These are phyloP conservation scores for Manacus vitellinus DNA, from an alignment of 2,113 vertebrate species.

Conservation along the genomic window DNA sequence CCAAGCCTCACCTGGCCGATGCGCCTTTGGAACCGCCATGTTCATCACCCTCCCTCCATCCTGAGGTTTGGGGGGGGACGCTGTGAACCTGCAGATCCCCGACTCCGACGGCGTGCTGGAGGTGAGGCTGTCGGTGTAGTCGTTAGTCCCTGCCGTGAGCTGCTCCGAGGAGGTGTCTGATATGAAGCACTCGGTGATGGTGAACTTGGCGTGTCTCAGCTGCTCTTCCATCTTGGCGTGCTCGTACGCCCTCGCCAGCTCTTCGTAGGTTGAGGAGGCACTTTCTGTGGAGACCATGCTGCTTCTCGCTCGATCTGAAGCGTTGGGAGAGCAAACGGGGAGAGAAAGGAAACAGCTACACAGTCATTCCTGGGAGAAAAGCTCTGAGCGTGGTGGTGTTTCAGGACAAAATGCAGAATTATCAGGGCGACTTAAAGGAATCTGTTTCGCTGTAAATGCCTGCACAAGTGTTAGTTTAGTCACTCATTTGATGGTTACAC, in stretches of 20 bases:
- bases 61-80: constrained; percentile 97
- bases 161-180: constrained; percentile 98
- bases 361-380: not conserved
- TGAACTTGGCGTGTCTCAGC: constrained; percentile 98
- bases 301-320: constrained; percentile 93
- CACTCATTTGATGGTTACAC: not conserved
- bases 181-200: constrained; percentile 99
- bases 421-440: not conserved
- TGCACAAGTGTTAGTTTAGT: not conserved
- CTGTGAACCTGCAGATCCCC: constrained; percentile 98
- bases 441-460: not conserved
- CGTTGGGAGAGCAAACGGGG: accelerated
- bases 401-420: not conserved
- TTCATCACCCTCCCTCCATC: constrained; percentile 94
- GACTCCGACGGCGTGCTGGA: constrained; percentile 99
- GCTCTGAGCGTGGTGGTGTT: accelerated
- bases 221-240: constrained; percentile 99
- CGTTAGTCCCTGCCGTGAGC: constrained; percentile 97
- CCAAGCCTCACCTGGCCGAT: constrained; percentile 90
- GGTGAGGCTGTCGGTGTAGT: constrained; percentile 98
- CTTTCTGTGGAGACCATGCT: constrained; percentile 99
- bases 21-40: constrained; percentile 98
- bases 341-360: not conserved
- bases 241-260: constrained; percentile 95
- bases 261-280: constrained; percentile 97